Conservation (phyloP, 2,113 vertebrate species). For the Cranoglanis bouderius region DNA sequence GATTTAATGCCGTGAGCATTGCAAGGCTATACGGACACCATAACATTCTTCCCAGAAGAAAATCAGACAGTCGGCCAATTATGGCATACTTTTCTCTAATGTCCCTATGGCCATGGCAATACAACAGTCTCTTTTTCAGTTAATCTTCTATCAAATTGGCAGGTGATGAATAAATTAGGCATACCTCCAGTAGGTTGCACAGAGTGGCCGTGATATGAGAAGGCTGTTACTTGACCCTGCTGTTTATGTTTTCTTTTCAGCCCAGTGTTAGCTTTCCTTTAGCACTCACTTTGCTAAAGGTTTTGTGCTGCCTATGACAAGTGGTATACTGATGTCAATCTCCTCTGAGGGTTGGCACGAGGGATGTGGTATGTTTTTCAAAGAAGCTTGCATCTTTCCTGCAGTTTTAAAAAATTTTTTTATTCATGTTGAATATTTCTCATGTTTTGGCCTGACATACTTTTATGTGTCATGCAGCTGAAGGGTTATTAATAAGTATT, state of each 20-base stretch:
- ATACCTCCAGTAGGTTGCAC: slow-evolving; percentile 59
- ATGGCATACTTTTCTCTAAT: background rate
- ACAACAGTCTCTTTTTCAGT: slow-evolving; percentile 64
- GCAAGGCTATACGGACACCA: background rate
- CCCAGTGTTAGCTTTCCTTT: slow-evolving; percentile 63
- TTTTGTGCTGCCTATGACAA: slow-evolving; percentile 64
- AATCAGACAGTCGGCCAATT: background rate
- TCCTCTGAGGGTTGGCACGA: background rate
- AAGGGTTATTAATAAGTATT: background rate
- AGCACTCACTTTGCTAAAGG: slow-evolving; percentile 59
- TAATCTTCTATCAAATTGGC: slow-evolving; percentile 51
- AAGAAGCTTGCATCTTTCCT: background rate
- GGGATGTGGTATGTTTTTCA: background rate
- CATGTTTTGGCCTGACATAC: background rate
- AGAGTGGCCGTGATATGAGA: slow-evolving; percentile 64
- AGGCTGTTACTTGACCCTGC: slow-evolving; percentile 66
- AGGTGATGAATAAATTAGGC: slow-evolving; percentile 74
- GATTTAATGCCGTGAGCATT: background rate
- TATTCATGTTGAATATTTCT: background rate
- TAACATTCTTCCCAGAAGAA: background rate
- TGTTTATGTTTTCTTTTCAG: slow-evolving; percentile 63
- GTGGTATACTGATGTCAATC: slow-evolving; percentile 44
- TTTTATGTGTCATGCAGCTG: background rate
- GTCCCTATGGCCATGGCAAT: background rate
- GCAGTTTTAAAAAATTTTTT: too few relatives aligned